phyloP scores from a whole-genome alignment of 2,113 vertebrate genomes.

The Ceuthmochares aereus region DNA sequence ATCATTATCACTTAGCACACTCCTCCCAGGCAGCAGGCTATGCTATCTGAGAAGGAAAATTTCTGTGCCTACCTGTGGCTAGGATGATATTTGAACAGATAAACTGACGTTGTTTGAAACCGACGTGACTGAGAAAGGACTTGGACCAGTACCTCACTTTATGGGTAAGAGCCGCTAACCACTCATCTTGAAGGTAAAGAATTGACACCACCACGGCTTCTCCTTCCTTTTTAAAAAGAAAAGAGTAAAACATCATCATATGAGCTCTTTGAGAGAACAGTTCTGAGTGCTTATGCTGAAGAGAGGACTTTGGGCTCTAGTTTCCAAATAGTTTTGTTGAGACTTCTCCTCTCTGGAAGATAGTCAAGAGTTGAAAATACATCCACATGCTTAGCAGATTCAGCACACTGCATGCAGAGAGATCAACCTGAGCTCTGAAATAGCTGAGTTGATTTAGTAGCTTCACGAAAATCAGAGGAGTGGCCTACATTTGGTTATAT shows the following conservation, averaged over 20 bases:
- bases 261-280: background rate
- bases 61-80: fast-evolving
- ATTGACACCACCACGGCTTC: background rate
- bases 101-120: background rate
- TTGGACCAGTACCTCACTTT: background rate
- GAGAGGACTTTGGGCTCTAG: background rate
- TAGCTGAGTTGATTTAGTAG: background rate
- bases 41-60: background rate
- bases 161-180: background rate
- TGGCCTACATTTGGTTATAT: background rate
- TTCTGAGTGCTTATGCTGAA: background rate
- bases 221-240: background rate
- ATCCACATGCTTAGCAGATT: background rate
- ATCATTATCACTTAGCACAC: fast-evolving
- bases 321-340: background rate
- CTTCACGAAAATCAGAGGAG: background rate
- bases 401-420: background rate
- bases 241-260: background rate
- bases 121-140: background rate
- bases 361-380: background rate
- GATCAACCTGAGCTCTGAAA: background rate
- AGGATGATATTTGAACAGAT: background rate
- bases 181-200: background rate
- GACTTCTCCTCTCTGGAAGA: background rate
- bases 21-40: background rate